phyloP scores from a whole-genome alignment of 2,113 vertebrate species.

The zebrafish (Danio rerio) region GRCz12tu NC_133180.1:18837001-18837500 shows the following conservation, averaged over 20 bases:
- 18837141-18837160: background rate
- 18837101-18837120: background rate
- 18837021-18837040: too few relatives aligned
- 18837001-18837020: too few relatives aligned
- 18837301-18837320: background rate
- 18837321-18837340: slow-evolving; percentile 19
- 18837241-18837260: slow-evolving; percentile 12
- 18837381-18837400: slow-evolving; percentile 19
- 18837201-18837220: slow-evolving; percentile 5
- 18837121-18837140: background rate
- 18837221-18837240: slow-evolving; percentile 35
- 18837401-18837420: slow-evolving; percentile 39
- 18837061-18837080: too few relatives aligned
- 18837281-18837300: slow-evolving; percentile 23
- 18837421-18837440: slow-evolving; percentile 36
- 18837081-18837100: too few relatives aligned
- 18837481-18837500: slow-evolving; percentile 27
- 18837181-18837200: background rate
- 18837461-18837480: slow-evolving; percentile 17
- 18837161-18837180: slow-evolving; percentile 38
- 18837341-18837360: slow-evolving; percentile 20
- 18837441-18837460: slow-evolving; percentile 38
- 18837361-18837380: slow-evolving; percentile 30
- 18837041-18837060: too few relatives aligned
- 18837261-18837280: slow-evolving; percentile 14